Percentiles rank a stretch among this genome's conserved stretches.
These are phyloP conservation scores for Vanessa atalanta DNA, from an alignment of 1,140 invertebrate genomes.

Conservation along the genomic window DNA sequence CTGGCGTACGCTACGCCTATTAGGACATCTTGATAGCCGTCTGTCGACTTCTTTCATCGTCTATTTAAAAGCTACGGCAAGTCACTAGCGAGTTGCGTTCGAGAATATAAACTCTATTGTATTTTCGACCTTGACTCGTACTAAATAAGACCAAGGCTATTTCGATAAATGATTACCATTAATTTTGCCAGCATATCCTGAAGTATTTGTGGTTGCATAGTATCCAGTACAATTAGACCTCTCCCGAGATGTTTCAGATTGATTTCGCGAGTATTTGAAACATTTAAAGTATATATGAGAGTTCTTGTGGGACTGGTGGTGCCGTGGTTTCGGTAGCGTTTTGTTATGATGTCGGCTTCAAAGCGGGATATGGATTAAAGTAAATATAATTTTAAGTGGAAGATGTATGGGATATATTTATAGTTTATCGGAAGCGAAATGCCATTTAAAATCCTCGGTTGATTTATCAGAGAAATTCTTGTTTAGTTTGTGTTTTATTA, in stretches of 20 bases:
- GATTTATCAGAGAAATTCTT: constrained; percentile 19
- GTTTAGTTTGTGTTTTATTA: constrained; percentile 11
- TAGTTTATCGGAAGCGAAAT: constrained; percentile 26
- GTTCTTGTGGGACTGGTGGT: constrained; percentile 45
- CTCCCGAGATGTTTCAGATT: constrained; percentile 24
- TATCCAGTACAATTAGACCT: constrained; percentile 49
- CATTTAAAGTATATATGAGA: constrained; percentile 30
- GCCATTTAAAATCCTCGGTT: constrained; percentile 21
- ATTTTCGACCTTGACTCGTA: constrained; percentile 9
- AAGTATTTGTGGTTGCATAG: constrained; percentile 59
- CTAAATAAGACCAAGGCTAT: constrained; percentile 5
- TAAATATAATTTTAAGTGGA: constrained; percentile 67
- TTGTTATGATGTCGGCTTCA: constrained; percentile 59
- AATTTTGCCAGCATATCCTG: constrained; percentile 49
- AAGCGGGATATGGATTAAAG: constrained; percentile 45
- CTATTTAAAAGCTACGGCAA: constrained; percentile 75
- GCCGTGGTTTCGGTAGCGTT: constrained; percentile 40
- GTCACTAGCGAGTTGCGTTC: constrained; percentile 15
- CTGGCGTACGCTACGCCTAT: constrained; percentile 72
- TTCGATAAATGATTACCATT: not conserved
- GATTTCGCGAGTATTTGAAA: constrained; percentile 3
- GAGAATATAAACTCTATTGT: not conserved
- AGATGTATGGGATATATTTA: constrained; percentile 58
- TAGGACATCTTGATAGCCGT: constrained; percentile 77
- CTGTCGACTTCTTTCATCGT: constrained; percentile 77